These are phyloP conservation scores for Orthosia gracilis DNA, from an alignment of 2,888 invertebrate genomes.

Conservation along the genomic window DNA sequence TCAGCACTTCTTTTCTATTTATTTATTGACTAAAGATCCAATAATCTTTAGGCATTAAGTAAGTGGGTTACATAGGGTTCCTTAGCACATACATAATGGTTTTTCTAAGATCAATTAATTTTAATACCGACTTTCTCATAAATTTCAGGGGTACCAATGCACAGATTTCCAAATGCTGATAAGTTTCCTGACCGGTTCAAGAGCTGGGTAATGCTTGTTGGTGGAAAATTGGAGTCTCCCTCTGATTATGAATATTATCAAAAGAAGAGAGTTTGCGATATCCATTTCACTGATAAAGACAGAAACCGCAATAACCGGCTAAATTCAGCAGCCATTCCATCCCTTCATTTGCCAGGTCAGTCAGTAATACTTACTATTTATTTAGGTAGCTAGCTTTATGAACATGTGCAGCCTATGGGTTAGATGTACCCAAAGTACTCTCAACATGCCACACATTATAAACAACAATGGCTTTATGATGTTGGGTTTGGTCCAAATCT, in stretches of 20 bases:
- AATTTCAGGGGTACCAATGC: slow-evolving; percentile 3
- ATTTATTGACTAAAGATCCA: not conserved
- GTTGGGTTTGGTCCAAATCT: not conserved
- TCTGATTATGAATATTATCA: not conserved
- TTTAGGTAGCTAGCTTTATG: no score
- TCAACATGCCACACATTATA: not conserved
- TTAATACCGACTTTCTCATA: not conserved
- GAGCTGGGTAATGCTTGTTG: slow-evolving; percentile 3
- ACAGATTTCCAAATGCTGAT: slow-evolving; percentile 1
- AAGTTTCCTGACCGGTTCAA: slow-evolving; percentile 1
- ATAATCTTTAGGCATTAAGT: not conserved
- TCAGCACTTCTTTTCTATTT: slow-evolving; percentile 3
- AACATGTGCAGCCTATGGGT: not conserved
- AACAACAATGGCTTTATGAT: not conserved
- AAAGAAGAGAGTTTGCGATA: not conserved
- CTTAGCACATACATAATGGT: slow-evolving; percentile 1
- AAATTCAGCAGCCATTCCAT: not conserved
- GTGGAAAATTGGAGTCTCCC: not conserved
- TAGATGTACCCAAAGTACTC: not conserved
- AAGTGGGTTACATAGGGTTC: not conserved
- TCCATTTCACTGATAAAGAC: no score
- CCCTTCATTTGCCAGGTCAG: not conserved
- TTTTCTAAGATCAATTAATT: slow-evolving; percentile 3
- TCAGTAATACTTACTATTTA: no score
- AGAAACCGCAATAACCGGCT: not conserved